Evolutionary conservation across 2,113 vertebrate species (phyloP), one percentile per base, ranked within the genome.

Genomic region (Pithys albifrons): DNA sequence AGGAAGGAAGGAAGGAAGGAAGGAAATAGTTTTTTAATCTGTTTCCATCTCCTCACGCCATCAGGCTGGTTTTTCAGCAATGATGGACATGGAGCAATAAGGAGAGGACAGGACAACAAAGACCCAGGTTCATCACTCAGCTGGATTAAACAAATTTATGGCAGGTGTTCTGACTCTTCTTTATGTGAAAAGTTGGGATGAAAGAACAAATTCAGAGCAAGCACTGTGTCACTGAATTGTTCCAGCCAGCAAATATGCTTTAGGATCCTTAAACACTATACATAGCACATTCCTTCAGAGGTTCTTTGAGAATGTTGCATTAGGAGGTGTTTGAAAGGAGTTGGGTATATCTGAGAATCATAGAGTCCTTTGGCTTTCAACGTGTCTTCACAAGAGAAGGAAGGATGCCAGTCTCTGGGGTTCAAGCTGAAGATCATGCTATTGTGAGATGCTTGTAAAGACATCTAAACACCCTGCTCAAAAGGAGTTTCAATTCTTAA

Each of bases 151-250:
- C 15, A 22, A 22, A 80, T 24, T 51, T 59, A 28, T 23, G 11
- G 14, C 31, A 57, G 33, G 4, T 52, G 7, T 52, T 77, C 66
- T 81, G 13, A 41, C 3, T 31, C 5, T 58, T 81, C 18, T 59
- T 82, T 29, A n/a, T 29, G 9, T 27, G 19, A 76, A 80, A 92
- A 80, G 3, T 2, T 65, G n/a, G 7, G 13, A 14, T 69, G 19
- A 69, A 86, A 74, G 9, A 70, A 24, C 5, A 49, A 59, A 69
- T 72, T 81, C 58, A 52, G 37, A 79, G 16, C 6, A 70, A 80
- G 12, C 3, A 46, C 4, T 54, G 5, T n/a, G 43, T n/a, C 7
- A 12, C 1, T 45, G 27, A 58, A 49, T 5, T 12, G 2, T 41
- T 39, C 31, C 45, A 71, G 31, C 1, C 18, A 61, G 9, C 2